A percentile compares a stretch with the other conserved stretches of the same genome.
Evolutionary conservation across 2,113 vertebrate genomes (phyloP).

Genomic region (Synodontis membranacea): DNA sequence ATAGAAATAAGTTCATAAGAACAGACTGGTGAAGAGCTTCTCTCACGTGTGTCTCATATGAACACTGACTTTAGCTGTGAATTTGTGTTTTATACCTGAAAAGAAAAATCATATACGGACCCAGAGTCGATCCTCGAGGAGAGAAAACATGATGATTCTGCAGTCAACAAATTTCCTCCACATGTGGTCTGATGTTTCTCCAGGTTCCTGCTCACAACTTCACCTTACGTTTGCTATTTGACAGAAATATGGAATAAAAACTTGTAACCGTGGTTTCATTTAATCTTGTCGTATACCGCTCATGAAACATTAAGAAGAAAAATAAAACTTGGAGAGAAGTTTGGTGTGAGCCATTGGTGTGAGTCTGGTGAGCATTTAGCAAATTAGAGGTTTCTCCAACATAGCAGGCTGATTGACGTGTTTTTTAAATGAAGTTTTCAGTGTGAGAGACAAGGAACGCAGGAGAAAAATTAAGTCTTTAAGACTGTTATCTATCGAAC

Average conservation of each 20-base stretch:
- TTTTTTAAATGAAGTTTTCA: not conserved
- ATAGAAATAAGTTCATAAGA: not conserved
- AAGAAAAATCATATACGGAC: no score
- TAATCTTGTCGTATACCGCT: not conserved
- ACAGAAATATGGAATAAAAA: no score
- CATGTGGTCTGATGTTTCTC: no score
- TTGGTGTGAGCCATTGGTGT: no score
- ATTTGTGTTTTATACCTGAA: not conserved
- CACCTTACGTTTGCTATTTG: no score
- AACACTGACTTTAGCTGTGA: not conserved
- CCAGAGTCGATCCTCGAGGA: no score
- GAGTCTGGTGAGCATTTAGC: not conserved
- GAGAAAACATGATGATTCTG: no score
- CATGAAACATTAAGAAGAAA: not conserved
- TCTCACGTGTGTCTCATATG: not conserved
- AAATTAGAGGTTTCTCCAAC: not conserved
- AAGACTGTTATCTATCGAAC: not conserved
- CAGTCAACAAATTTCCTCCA: no score
- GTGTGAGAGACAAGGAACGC: no score
- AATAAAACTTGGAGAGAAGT: not conserved
- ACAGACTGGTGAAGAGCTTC: not conserved
- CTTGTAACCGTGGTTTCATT: not conserved
- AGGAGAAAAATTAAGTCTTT: not conserved
- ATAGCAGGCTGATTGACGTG: not conserved
- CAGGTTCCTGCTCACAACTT: no score